Evolutionary conservation across 53 echinoderm and acorn worm species (phyloP).

Genomic region (Luidia sarsii): DNA sequence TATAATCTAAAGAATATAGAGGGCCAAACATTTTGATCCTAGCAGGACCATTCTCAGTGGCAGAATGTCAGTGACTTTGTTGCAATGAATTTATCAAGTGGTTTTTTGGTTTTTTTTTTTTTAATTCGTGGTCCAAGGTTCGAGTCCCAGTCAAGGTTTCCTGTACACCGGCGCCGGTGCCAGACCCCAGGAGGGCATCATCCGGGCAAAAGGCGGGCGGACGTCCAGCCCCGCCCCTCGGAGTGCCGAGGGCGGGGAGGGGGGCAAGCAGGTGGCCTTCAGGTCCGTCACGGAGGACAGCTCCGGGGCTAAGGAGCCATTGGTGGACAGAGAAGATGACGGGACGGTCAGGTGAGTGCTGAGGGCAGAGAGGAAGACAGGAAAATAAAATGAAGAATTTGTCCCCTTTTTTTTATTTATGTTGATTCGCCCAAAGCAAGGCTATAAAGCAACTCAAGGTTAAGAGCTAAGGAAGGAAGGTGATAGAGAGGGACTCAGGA

Average conservation of each 20-base stretch:
- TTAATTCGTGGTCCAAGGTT: conserved; percentile 51
- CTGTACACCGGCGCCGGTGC: conserved; percentile 95
- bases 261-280: conserved; percentile 83
- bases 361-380: no score
- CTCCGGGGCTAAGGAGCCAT: conserved; percentile 70
- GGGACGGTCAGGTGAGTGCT: conserved; percentile 62
- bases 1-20: no score
- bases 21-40: no score
- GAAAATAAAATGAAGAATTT: no score
- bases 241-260: conserved; percentile 43
- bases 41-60: no score
- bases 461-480: no score
- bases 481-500: no score
- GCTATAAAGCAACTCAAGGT: no score
- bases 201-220: conserved; percentile 2
- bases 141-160: conserved; percentile 89
- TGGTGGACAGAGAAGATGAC: conserved; percentile 77
- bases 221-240: conserved; percentile 34
- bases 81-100: background rate
- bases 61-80: background rate
- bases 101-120: background rate
- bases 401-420: no score
- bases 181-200: conserved; percentile 37
- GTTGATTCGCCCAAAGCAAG: no score
- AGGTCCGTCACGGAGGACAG: conserved; percentile 76